These are phyloP conservation scores for Heliopora coerulea DNA, from an alignment of 92 coral and sea anemone genomes.

Conservation along the genomic window DNA sequence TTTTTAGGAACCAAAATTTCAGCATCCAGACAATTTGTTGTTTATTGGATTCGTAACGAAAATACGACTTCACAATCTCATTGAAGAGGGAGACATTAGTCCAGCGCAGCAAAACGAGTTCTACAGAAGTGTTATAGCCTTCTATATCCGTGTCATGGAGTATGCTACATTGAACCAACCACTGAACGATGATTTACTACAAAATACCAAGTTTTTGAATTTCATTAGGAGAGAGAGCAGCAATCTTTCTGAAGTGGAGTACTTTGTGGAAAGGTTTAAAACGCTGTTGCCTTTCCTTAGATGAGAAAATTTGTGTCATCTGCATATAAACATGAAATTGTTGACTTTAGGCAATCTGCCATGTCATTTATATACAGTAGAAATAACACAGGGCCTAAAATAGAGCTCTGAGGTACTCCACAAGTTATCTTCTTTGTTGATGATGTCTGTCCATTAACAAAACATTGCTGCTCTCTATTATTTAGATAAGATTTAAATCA, in stretches of 20 bases:
- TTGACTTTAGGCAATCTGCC: too few relatives aligned
- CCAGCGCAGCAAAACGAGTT: slow-evolving; percentile 42
- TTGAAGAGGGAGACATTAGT: slow-evolving; percentile 43
- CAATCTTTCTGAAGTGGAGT: slow-evolving; percentile 41
- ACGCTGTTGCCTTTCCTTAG: too few relatives aligned
- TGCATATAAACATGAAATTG: too few relatives aligned
- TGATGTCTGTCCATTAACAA: slow-evolving; percentile 6
- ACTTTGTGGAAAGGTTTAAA: slow-evolving; percentile 44
- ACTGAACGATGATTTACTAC: slow-evolving; percentile 44
- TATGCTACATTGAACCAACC: slow-evolving; percentile 57
- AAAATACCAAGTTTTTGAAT: slow-evolving; percentile 53
- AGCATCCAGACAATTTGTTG: background rate
- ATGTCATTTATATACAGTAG: background rate
- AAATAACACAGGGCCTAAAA: background rate
- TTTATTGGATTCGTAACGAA: background rate
- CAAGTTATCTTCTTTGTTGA: background rate
- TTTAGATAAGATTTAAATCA: slow-evolving; percentile 1
- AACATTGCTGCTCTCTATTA: slow-evolving; percentile 16
- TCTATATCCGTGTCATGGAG: slow-evolving; percentile 38
- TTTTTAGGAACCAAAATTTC: background rate
- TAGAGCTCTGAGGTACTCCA: slow-evolving; percentile 15
- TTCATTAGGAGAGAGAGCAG: slow-evolving; percentile 8
- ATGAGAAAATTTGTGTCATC: too few relatives aligned
- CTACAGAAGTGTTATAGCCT: slow-evolving; percentile 50
- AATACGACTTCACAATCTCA: slow-evolving; percentile 49